phyloP scores from a whole-genome alignment of 1,140 invertebrate genomes.

The Brachionus asplanchnoidis region DNA sequence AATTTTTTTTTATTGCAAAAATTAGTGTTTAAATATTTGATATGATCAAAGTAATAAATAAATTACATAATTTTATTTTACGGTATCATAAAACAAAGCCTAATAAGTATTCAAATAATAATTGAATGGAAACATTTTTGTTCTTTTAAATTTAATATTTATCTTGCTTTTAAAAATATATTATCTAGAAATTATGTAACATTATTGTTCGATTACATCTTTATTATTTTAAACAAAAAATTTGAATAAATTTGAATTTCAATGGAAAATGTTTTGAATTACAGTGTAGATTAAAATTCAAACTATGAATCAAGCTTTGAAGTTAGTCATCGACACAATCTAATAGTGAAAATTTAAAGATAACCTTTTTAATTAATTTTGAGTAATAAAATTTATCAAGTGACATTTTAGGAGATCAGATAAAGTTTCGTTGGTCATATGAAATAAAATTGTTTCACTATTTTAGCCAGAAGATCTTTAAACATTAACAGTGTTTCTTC shows the following conservation, averaged over 20 bases:
- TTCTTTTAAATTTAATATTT: background rate
- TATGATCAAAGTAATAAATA: background rate
- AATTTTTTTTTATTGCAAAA: background rate
- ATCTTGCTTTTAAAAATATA: background rate
- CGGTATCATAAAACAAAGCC: background rate
- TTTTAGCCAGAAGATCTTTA: background rate
- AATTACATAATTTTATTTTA: background rate
- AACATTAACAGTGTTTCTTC: background rate
- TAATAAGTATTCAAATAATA: slow-evolving; percentile 1
- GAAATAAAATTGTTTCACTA: background rate
- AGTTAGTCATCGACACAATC: background rate
- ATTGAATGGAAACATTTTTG: background rate
- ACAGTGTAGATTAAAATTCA: background rate
- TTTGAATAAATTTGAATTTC: background rate
- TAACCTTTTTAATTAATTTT: background rate
- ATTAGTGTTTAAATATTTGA: background rate
- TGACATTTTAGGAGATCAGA: background rate
- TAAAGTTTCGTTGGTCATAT: background rate
- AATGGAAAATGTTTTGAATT: background rate
- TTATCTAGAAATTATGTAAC: slow-evolving; percentile 4
- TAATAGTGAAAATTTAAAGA: background rate
- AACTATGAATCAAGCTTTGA: background rate
- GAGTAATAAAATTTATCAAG: background rate
- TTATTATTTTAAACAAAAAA: background rate
- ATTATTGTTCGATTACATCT: background rate